phyloP scores from a whole-genome alignment of 2,888 invertebrate species.

The Romanomermis culicivorax region DNA sequence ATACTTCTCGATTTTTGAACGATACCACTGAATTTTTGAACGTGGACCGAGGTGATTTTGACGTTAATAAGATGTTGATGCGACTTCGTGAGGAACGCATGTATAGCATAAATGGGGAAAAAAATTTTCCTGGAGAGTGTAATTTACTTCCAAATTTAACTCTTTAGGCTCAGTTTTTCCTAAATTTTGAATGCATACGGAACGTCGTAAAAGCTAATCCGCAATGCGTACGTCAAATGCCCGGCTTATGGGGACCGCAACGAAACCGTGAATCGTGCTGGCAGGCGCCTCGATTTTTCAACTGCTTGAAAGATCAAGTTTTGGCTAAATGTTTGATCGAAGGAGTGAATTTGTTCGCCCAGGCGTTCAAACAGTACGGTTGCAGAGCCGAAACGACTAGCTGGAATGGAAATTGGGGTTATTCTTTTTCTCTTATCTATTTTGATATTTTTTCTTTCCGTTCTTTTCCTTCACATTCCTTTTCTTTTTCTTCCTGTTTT shows the following conservation, averaged over 20 bases:
- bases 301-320: neutral
- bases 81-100: no score
- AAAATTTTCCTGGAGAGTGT: no score
- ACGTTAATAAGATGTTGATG: no score
- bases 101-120: no score
- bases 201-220: neutral
- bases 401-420: neutral
- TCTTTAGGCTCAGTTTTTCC: constrained; percentile 20
- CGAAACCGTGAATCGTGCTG: neutral
- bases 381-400: neutral
- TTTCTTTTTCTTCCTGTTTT: no score
- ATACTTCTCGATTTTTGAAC: no score
- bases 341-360: neutral
- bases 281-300: neutral
- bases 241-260: neutral
- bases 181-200: constrained; percentile 21
- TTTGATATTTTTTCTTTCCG: no score
- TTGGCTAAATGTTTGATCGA: neutral
- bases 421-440: no score
- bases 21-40: no score
- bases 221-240: neutral
- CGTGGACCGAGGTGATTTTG: no score
- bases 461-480: no score
- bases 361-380: neutral
- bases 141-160: no score